Evolutionary conservation across 2,888 invertebrate genomes (phyloP), one percentile per base, ranked within the genome.

Genomic region (Epirrita christyi): DNA sequence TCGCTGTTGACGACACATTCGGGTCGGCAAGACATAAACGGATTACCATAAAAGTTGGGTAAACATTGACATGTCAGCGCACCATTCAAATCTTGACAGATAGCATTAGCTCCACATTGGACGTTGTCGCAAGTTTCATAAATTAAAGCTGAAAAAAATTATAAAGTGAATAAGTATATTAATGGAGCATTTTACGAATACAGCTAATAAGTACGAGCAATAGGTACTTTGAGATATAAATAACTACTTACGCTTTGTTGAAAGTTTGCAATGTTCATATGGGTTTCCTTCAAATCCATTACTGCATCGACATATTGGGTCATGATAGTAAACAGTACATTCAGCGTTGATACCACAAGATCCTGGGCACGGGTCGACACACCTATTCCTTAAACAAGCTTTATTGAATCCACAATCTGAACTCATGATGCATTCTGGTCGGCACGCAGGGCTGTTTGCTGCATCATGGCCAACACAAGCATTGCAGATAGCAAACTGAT

Each of bases 1-100:
- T 97, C 97, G 13, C 95, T 94, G 77, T 97, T 97, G 9, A 96
- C 93, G 0, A 97, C 95, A 83, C 97, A 97, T 83, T 97, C 95
- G 0, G 96, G 96, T 48, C 94, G 93, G 72, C 96, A 97, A 6
- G 95, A 95, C 61, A 95, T 86, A 67, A 94, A 94, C 0, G 97
- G 96, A 86, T 97, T 96, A 43, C 97, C 97, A 68, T 93, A 95
- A 83, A 95, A 97, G 47, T 94, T 95, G 54, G 93, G 93, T 55
- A 94, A 92, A 78, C 97, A 97, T 63, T 94, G 92, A 76, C 97
- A 97, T 7, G 94, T 90, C 2, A 95, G 87, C 1, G 93, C 93
- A n/a, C 94, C 94, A 65, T 93, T 93, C 46, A 91, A 83, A 67
- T 96, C 94, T 74, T 93, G 90, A 70, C 96, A 96, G 53, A 94